phyloP scores from a whole-genome alignment of 2,797 vertebrate species.

The Parauchenoglanis ngamensis region DNA sequence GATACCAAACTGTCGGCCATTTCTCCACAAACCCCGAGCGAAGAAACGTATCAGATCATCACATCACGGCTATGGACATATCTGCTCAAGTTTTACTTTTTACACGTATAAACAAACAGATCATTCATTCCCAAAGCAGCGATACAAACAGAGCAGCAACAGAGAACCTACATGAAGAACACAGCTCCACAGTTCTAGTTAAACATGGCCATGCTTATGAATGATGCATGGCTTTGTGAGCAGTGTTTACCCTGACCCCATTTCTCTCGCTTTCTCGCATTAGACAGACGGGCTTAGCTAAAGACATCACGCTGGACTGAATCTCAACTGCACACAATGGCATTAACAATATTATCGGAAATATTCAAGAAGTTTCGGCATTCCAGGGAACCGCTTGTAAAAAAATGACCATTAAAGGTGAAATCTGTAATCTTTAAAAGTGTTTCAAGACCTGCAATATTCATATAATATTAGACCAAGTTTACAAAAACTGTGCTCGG shows the following conservation, averaged over 20 bases:
- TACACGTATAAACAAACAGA: background rate
- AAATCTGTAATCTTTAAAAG: background rate
- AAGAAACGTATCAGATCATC: constrained; percentile 30
- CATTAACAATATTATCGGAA: background rate
- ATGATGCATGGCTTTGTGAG: constrained; percentile 73
- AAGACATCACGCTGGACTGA: constrained; percentile 1
- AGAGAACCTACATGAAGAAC: constrained; percentile 54
- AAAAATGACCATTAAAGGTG: background rate
- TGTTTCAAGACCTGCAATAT: background rate
- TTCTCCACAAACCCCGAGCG: background rate
- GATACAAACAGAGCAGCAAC: constrained; percentile 54
- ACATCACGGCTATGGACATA: background rate
- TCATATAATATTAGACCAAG: background rate
- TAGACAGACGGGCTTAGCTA: background rate
- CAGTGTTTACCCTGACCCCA: constrained; percentile 70
- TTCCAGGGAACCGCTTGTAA: background rate
- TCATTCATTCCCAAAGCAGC: constrained; percentile 30
- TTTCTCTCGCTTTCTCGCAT: constrained; percentile 62
- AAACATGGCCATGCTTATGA: constrained; percentile 71
- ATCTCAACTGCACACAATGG: background rate
- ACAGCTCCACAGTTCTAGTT: constrained; percentile 71
- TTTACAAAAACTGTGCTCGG: background rate
- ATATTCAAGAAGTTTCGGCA: background rate
- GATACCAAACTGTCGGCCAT: constrained; percentile 59
- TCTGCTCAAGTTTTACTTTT: too few species aligned